Evolutionary conservation across 1,140 invertebrate species (phyloP), one percentile per base, ranked within the genome.

Genomic region (Cepaea nemoralis): DNA sequence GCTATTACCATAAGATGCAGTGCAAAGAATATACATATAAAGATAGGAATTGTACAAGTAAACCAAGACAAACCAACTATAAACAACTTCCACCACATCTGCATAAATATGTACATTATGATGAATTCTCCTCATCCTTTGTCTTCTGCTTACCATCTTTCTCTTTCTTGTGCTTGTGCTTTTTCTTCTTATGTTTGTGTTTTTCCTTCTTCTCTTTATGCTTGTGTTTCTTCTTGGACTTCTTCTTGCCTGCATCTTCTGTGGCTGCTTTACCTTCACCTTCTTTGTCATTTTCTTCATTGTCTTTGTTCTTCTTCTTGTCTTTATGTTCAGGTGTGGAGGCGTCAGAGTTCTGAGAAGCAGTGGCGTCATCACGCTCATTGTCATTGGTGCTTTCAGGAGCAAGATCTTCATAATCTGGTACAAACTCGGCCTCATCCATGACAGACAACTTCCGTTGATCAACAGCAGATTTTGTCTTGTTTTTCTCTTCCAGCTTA

Each of bases 361-460:
- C 42, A 37, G 39, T 45, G 24, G 39, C 63, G n/a, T 78, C 63
- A 45, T 69, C 77, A 33, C 8, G 59, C 35, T 69, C 77, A n/a
- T 42, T 69, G 27, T 78, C 77, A 33, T 10, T 69, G 37, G 37
- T n/a, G 16, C n/a, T n/a, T n/a, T 78, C 59, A 31, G 63, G 37
- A 45, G 12, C 74, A 27, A 82, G 37, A 69, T 89, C 88, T 22
- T 87, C 85, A 80, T 90, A 90, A 82, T 90, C 89, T 16, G 89
- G 89, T 59, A 87, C 89, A 86, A 90, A 90, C 45, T 82, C 81
- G 8, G 88, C 77, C 70, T 90, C 89, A 76, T 90, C 89, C 33
- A 89, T 82, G 31, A 90, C 78, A 1, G 89, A 90, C 31, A 89
- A 83, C 78, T 90, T 90, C n/a, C 89, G 82, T 37, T 87, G 85